Evolutionary conservation across 1,140 invertebrate species (phyloP).

Genomic region (Zelostemma sp.): DNA sequence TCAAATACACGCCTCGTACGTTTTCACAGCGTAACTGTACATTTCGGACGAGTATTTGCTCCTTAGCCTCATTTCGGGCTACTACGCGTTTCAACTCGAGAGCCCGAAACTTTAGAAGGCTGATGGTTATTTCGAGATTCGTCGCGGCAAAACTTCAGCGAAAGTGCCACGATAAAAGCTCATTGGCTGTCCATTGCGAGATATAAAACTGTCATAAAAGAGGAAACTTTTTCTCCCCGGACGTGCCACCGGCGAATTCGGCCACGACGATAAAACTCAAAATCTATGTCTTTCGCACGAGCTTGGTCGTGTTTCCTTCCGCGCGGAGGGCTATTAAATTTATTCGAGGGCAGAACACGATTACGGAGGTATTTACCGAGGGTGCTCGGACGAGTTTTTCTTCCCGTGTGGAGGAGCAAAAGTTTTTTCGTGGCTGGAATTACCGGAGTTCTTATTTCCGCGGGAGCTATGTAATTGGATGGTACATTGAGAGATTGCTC

Average conservation of each 20-base stretch:
- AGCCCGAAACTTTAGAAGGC: no score
- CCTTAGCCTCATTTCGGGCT: no score
- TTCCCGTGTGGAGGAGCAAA: slow-evolving; percentile 19
- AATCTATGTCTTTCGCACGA: slow-evolving; percentile 17
- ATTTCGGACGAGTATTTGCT: no score
- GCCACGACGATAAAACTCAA: slow-evolving; percentile 14
- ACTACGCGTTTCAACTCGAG: no score
- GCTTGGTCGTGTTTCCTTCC: slow-evolving; percentile 16
- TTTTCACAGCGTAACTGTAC: no score
- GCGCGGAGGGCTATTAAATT: slow-evolving; percentile 27
- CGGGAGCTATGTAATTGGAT: slow-evolving; percentile 36
- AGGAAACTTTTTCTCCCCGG: no score
- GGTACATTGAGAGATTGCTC: slow-evolving; percentile 31
- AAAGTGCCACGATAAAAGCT: not conserved
- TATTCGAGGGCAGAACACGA: slow-evolving; percentile 33
- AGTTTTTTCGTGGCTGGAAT: slow-evolving; percentile 30
- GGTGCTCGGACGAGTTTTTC: slow-evolving; percentile 24
- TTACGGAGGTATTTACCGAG: slow-evolving; percentile 35
- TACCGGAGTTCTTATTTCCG: slow-evolving; percentile 16
- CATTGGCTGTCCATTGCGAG: no score
- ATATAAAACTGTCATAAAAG: no score
- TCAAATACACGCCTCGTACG: slow-evolving; percentile 26
- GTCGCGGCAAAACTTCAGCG: not conserved
- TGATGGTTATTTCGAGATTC: not conserved
- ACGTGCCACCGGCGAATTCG: slow-evolving; percentile 9